These are phyloP conservation scores for Holacanthus passer DNA, from an alignment of 2,113 vertebrate species.

Conservation along the genomic window DNA sequence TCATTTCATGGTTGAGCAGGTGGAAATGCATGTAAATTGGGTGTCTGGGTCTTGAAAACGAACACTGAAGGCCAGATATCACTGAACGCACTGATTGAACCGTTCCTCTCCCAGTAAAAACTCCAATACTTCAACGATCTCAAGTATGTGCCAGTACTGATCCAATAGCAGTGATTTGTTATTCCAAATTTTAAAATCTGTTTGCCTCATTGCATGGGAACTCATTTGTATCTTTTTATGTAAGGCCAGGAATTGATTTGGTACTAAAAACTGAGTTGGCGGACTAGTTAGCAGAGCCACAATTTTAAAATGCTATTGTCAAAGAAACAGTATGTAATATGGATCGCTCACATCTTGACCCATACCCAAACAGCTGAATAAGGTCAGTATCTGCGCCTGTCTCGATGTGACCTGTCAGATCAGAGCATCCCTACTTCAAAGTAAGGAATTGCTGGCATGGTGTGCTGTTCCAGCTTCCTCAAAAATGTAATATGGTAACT, in stretches of 20 bases:
- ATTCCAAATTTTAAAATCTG: not conserved
- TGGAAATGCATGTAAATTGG: not conserved
- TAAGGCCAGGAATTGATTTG: not conserved
- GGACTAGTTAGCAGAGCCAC: not conserved
- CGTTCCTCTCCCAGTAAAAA: not conserved
- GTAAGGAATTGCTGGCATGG: not conserved
- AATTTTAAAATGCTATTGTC: not conserved
- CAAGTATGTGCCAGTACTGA: not conserved
- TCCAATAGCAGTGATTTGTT: not conserved
- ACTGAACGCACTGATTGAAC: not conserved
- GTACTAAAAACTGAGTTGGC: not conserved
- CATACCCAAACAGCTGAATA: not conserved
- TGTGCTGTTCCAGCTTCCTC: not conserved
- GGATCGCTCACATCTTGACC: not conserved
- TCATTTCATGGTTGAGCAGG: conserved; percentile 15
- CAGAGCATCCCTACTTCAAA: not conserved
- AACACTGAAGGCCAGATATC: not conserved
- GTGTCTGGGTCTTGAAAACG: not conserved
- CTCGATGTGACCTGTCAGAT: too few species aligned
- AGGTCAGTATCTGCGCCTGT: not conserved
- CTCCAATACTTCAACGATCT: too few species aligned
- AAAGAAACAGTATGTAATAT: not conserved
- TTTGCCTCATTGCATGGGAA: not conserved
- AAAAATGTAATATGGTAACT: not conserved
- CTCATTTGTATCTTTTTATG: not conserved